Evolutionary conservation across 1,140 invertebrate genomes (phyloP), one percentile per base, ranked within the genome.

Genomic region (Vanessa tameamea): DNA sequence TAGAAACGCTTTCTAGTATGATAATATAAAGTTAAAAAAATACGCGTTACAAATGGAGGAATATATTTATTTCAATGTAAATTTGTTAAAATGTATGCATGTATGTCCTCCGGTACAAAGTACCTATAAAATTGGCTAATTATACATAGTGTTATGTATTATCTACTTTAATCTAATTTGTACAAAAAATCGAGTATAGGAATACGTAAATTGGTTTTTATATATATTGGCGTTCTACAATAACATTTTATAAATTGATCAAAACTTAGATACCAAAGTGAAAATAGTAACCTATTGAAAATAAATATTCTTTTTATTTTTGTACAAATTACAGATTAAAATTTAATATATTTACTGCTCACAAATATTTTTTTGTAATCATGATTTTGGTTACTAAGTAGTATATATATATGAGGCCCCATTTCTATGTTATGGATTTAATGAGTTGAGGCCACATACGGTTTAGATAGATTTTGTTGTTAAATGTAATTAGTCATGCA

Each of bases 381-480:
- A 61, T 61, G 26, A 37, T 15, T 31, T 31, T 61, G 57, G 57
- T 61, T 61, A 37, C 14, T n/a, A 61, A 61, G 57, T 61, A 61
- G 57, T 31, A 31, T 1, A 61, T 37, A 61, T 61, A 26, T 61
- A 61, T 61, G 57, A 23, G 23, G 57, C 31, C 57, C 55, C 53
- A 57, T 23, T 37, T 8, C 57, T 4, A 37, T 37, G 31, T 61
- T 61, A 61, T 61, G 53, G 16, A 55, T 61, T 23, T 61, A 26
- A 31, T n/a, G 57, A 61, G 23, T 47, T 61, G 37, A 48, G 59
- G 59, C 47, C n/a, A 47, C 43, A 69, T 57, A 80, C 78, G 82
- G 83, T 85, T 88, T 89, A 87, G 85, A 82, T 87, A 86, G 82
- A 72, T 87, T 88, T 86, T 88, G 88, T 90, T 91, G 87, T 91